Base-by-base conservation (phyloP, 2,113 vertebrate species). In the Mystacornis crossleyi region DNA sequence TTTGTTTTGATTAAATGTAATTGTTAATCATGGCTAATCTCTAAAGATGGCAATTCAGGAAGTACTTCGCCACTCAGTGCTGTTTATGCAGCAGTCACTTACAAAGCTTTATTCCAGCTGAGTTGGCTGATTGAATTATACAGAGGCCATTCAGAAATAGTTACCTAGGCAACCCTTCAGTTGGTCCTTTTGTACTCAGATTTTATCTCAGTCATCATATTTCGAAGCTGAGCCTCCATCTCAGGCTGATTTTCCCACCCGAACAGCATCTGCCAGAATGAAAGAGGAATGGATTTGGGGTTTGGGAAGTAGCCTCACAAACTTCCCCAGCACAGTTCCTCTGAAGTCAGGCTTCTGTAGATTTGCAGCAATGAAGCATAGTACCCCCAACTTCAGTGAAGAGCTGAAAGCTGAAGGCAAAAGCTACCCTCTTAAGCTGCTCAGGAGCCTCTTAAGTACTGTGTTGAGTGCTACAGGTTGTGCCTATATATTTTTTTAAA, bases 81-180 rank as follows among this genome's bases (percentile, higher is more conserved):
- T 93, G 36, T 60, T 95, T 86, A 47, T 93, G 57, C 85, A 84
- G 45, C 54, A 90, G 47, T 51, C 34, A 31, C 55, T 94, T 88
- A 66, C 20, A 33, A 64, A 86, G 31, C 69, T 81, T 75, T 91
- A 61, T 90, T 95, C 75, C 77, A 91, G 70, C 78, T 89, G 86
- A 91, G 40, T 57, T 67, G 1, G 12, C 77, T 96, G 69, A 72
- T 86, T 90, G 67, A 66, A 79, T 87, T 94, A 89, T 48, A 82
- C 15, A 26, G 34, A 75, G 55, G 43, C 54, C 60, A 90, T 74
- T 96, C 69, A 75, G 82, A 70, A 90, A 31, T 75, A 89, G 93
- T 95, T 93, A 91, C 96, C 90, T 82, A 91, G 81, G 71, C 58
- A 96, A 94, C 93, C 47, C 55, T 85, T 94, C 60, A 80, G 9